phyloP scores from a whole-genome alignment of 53 echinoderm and acorn worm genomes.

The Mesocentrotus franciscanus region DNA sequence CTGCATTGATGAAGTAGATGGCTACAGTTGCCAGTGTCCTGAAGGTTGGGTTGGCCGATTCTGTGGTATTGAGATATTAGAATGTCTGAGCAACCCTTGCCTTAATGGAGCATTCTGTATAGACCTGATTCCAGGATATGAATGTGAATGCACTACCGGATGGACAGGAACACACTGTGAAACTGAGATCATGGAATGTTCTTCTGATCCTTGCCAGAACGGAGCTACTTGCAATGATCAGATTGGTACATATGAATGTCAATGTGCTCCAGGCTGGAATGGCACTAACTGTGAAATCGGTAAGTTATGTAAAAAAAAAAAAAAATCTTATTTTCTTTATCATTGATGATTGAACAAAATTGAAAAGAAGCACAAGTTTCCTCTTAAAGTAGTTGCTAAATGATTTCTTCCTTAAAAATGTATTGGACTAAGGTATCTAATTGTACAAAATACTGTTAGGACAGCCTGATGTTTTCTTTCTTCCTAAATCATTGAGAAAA shows the following conservation, averaged over 20 bases:
- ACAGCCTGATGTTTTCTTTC: too few species aligned
- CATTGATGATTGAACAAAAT: background rate
- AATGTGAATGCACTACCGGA: slow-evolving; percentile 69
- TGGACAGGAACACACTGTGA: slow-evolving; percentile 81
- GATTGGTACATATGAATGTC: slow-evolving; percentile 61
- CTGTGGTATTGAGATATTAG: slow-evolving; percentile 58
- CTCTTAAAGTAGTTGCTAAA: background rate
- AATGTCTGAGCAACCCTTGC: slow-evolving; percentile 80
- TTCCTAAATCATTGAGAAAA: too few species aligned
- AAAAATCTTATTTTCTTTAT: too few species aligned
- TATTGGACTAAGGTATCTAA: too few species aligned
- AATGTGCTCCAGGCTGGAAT: slow-evolving; percentile 73
- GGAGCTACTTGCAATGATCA: slow-evolving; percentile 68
- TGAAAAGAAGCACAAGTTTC: background rate
- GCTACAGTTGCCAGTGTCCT: slow-evolving; percentile 55
- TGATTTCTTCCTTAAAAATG: background rate
- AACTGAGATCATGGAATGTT: slow-evolving; percentile 70
- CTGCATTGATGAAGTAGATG: slow-evolving; percentile 63
- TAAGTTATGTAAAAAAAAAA: slow-evolving; percentile 46
- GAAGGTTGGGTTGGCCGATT: slow-evolving; percentile 59
- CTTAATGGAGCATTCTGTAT: slow-evolving; percentile 70
- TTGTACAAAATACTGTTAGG: too few species aligned
- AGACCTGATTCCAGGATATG: slow-evolving; percentile 69
- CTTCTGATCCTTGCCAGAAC: slow-evolving; percentile 74
- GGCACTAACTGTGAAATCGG: slow-evolving; percentile 72